These are phyloP conservation scores for Trissoscelio sp. DNA, from an alignment of 2,888 invertebrate genomes.

Conservation along the genomic window DNA sequence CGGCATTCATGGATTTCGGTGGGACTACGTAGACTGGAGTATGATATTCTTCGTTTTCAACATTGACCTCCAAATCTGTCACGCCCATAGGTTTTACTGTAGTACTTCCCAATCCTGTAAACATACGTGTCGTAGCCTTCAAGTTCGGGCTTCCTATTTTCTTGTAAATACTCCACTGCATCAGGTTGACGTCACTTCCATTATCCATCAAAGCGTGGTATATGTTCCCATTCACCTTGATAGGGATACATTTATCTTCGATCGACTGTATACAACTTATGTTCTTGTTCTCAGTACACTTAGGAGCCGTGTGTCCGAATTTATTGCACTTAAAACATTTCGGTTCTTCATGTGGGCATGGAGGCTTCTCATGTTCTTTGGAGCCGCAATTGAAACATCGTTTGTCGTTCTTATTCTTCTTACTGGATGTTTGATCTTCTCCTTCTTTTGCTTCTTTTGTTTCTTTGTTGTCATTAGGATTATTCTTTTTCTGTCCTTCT, in stretches of 20 bases:
- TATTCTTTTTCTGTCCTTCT: slow-evolving; percentile 1
- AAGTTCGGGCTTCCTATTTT: slow-evolving; percentile 10
- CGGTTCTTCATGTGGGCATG: slow-evolving; percentile 35
- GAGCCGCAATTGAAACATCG: slow-evolving; percentile 60
- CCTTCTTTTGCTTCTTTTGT: not conserved
- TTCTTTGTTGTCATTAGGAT: slow-evolving; percentile 8
- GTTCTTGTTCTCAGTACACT: not conserved
- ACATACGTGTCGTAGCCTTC: not conserved
- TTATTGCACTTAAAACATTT: slow-evolving; percentile 9
- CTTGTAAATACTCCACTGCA: slow-evolving; percentile 1
- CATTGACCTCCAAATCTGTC: not conserved
- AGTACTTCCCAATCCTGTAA: slow-evolving; percentile 10
- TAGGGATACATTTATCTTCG: not conserved
- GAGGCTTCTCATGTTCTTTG: slow-evolving; percentile 31
- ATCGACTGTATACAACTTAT: not conserved
- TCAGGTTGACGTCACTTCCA: slow-evolving; percentile 58
- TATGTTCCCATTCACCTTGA: slow-evolving; percentile 30
- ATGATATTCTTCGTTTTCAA: not conserved
- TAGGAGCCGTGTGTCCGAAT: not conserved
- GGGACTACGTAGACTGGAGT: slow-evolving; percentile 13
- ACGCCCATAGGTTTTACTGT: slow-evolving; percentile 1
- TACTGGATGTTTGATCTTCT: not conserved
- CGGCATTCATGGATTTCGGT: not conserved
- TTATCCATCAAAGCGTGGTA: slow-evolving; percentile 53
- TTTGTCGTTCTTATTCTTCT: not conserved